phyloP scores from a whole-genome alignment of 2,797 vertebrate genomes.

The Manis crassicaudata region DNA sequence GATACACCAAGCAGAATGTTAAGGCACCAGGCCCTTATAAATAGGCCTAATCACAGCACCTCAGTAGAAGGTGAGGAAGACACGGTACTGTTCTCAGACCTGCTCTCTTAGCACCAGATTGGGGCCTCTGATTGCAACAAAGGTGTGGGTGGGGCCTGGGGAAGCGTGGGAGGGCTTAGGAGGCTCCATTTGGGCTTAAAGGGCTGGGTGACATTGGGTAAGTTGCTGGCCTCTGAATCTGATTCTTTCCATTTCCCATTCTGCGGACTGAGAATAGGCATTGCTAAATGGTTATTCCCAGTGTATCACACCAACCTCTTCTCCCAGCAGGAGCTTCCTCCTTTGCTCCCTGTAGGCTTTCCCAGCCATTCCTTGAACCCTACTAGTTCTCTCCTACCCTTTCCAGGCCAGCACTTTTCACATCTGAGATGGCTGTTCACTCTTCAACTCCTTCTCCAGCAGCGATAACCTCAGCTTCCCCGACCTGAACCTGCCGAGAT shows the following conservation, averaged over 20 bases:
- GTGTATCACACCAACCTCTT: not conserved
- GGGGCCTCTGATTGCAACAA: not conserved
- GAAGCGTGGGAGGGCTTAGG: not conserved
- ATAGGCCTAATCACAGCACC: slow-evolving; percentile 86
- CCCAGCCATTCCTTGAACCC: not conserved
- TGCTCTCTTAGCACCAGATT: not conserved
- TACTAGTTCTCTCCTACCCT: not conserved
- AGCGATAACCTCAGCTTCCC: not conserved
- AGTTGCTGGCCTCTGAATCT: not conserved
- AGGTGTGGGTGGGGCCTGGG: not conserved
- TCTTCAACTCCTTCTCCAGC: not conserved
- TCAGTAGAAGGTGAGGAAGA: slow-evolving; percentile 76
- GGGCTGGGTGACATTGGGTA: not conserved
- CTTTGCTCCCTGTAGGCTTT: not conserved
- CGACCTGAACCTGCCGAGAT: not conserved
- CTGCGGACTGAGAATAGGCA: not conserved
- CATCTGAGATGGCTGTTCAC: not conserved
- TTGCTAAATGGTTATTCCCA: not conserved
- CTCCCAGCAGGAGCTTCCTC: not conserved
- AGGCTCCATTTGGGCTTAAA: not conserved
- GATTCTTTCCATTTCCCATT: not conserved
- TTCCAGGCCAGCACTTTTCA: not conserved
- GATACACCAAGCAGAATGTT: slow-evolving; percentile 82
- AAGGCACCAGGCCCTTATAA: slow-evolving; percentile 86
- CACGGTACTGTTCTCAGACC: slow-evolving; percentile 63